phyloP scores from a whole-genome alignment of 2,113 vertebrate genomes.

The Hemiprocne comata region DNA sequence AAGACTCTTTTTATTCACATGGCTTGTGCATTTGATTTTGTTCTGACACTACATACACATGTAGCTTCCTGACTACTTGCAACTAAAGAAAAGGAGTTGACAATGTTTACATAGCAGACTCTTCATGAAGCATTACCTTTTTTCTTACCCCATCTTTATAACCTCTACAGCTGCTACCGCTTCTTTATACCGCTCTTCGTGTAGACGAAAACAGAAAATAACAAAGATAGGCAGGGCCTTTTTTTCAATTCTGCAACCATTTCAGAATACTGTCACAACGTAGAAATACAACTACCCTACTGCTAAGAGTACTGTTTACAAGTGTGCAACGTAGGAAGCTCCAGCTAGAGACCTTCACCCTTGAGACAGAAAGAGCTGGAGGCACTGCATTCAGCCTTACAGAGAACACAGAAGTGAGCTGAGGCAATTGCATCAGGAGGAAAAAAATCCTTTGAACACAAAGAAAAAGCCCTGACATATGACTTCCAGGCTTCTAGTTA shows the following conservation, averaged over 20 bases:
- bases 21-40: not conserved
- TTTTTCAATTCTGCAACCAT: not conserved
- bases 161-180: not conserved
- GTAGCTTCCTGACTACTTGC: not conserved
- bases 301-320: not conserved
- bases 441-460: not conserved
- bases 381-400: not conserved
- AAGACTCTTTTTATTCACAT: not conserved
- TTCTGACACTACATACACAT: not conserved
- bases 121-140: not conserved
- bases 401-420: rapidly evolving
- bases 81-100: not conserved
- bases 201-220: too few species aligned
- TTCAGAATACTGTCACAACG: not conserved
- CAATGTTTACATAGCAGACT: not conserved
- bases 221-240: not conserved
- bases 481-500: not conserved
- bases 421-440: not conserved
- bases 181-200: too few species aligned
- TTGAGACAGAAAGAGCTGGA: not conserved
- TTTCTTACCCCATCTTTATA: not conserved
- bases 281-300: not conserved
- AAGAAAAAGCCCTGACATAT: not conserved
- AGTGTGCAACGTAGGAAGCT: not conserved
- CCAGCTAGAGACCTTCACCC: not conserved